phyloP scores from a whole-genome alignment of 2,113 vertebrate genomes.

The Euleptes europaea region DNA sequence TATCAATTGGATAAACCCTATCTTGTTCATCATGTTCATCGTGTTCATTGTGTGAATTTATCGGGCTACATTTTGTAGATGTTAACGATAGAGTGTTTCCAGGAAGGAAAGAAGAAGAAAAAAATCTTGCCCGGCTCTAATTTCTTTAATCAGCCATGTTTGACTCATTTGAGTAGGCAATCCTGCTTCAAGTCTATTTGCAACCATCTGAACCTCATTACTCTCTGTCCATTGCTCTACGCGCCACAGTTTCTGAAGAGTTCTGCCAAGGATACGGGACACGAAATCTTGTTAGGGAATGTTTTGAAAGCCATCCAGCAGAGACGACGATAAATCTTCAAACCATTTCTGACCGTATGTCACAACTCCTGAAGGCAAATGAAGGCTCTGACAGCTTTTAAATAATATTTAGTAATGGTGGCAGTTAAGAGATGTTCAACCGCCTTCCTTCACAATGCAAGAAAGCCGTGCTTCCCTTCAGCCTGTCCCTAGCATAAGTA shows the following conservation, averaged over 20 bases:
- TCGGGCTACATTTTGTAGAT: conserved; percentile 1
- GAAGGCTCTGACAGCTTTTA: conserved; percentile 79
- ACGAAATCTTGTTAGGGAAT: conserved; percentile 73
- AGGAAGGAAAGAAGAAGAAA: not conserved
- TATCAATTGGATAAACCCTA: no score
- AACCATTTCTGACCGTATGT: conserved; percentile 85
- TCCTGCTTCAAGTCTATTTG: conserved; percentile 22
- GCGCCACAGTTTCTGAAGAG: conserved; percentile 69
- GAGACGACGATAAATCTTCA: conserved; percentile 84
- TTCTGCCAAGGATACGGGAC: conserved; percentile 76
- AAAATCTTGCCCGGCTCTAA: not conserved
- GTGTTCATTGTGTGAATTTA: conserved; percentile 27
- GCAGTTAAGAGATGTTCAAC: conserved; percentile 73
- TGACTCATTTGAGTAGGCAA: conserved; percentile 35
- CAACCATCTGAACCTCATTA: conserved; percentile 27
- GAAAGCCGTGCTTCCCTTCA: conserved; percentile 41
- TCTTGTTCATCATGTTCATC: no score
- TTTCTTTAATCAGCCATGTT: conserved; percentile 34
- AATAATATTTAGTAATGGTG: conserved; percentile 79
- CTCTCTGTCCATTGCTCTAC: conserved; percentile 48
- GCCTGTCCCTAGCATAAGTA: conserved; percentile 18
- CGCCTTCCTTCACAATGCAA: conserved; percentile 35
- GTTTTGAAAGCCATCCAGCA: conserved; percentile 78
- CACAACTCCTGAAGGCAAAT: conserved; percentile 82
- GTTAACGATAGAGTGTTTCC: conserved; percentile 24